Evolutionary conservation across 2,888 invertebrate species (phyloP), one percentile per base, ranked within the genome.

Genomic region (Drosophila acutilabella): DNA sequence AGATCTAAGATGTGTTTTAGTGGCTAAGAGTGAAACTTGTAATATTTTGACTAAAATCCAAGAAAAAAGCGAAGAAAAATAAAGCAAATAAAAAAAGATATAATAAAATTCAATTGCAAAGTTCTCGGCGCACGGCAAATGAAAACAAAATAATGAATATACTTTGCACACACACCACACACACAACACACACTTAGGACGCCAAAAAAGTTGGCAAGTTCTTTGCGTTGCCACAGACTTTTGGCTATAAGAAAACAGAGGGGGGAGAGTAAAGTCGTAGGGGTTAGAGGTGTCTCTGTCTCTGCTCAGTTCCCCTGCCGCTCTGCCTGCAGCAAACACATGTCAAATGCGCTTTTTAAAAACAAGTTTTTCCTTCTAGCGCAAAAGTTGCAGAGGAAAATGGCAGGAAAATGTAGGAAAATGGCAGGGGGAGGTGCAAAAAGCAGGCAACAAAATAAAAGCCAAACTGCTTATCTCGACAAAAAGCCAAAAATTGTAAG

Each of bases 331-430:
- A 88, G 89, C 80, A 81, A 85, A 85, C 88, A 85, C 88, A 85
- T 89, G 89, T 85, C 89, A 89, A 89, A 84, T 85, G 71, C 72
- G 71, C 72, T 76, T 67, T 77, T 67, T 67, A 88, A 87, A 85
- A 85, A 85, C 85, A 85, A 89, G 85, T 89, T 88, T 89, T 89
- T 89, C 81, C 83, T 83, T 86, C 83, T 83, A 83, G 89, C 67
- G 66, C 42, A 78, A 74, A 81, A 81, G 73, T 81, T 78, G 78
- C 70, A 71, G 69, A 23, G 38, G 16, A 2, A 42, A 47, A 48
- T 53, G 33, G 36, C 10, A 18, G 36, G 14, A 48, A 13, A 6
- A 13, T 2, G 8, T 3, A 2, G 11, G 36, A 36, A 11, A 44
- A 50, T 41, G 42, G 18, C 6, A 23, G 41, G 6, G 8, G 7